Base-by-base conservation (phyloP, 2,113 vertebrate genomes). In the Axis porcinus region DNA sequence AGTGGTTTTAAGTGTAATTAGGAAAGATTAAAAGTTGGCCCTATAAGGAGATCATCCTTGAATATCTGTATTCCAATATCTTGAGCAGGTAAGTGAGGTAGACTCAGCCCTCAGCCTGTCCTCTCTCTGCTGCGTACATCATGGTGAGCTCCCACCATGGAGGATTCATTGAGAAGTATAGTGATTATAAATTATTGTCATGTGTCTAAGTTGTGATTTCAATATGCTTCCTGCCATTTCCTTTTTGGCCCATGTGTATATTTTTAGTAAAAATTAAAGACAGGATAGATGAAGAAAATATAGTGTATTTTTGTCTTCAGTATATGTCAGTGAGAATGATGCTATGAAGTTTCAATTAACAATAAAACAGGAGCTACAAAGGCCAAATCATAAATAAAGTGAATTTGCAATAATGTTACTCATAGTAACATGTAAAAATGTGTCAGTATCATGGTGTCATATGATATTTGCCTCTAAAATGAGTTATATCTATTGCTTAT, bases 261-360 rank as follows among this genome's bases (percentile, higher is more conserved):
- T 87, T 96, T 97, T 94, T 85, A 86, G 89, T 87, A 91, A 93
- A 94, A 19, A 95, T 85, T 14, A 83, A 96, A 74, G 27, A 62
- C 90, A 93, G 78, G 47, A 94, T 43, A 92, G 40, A 92, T 94
- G 52, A 95, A 28, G 7, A 92, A 97, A 90, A 94, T 50, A 43
- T 6, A 74, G 40, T 92, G 2, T n/a, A 28, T 83, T 91, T 97
- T 93, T 90, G 74, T 96, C 64, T 90, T 92, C 36, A 67, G 36
- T 76, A 21, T 36, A 28, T 78, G 67, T 91, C 88, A 95, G 36
- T 88, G 76, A 90, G 43, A 97, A 96, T 25, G 45, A 87, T 85
- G 33, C 60, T 85, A 27, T 88, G 58, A 91, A 55, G 60, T 82
- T 90, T 96, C 19, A 78, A 60, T 89, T 81, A 83, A 91, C 86